Evolutionary conservation across 2,888 invertebrate genomes (phyloP), one percentile per base, ranked within the genome.

Genomic region (Candidula unifasciata): DNA sequence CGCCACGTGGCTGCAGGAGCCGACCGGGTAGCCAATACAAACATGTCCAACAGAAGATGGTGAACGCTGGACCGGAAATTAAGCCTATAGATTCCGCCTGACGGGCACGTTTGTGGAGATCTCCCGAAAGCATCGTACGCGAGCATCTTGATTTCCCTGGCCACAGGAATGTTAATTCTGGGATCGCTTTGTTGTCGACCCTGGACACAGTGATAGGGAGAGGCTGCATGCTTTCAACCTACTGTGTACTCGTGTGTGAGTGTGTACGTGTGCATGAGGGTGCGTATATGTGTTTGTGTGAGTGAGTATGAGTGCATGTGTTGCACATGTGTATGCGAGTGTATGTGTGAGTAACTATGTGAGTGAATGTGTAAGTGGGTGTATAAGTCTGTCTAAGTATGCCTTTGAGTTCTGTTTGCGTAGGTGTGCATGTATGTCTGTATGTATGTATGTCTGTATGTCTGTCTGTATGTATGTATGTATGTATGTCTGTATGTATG

Each of bases 61-160:
- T 69, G 80, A 30, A 33, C 54, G 52, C 57, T 68, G 57, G 71
- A 71, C 80, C 80, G 80, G 80, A 80, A 80, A 80, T 80, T 80
- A 80, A 80, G 35, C 80, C 71, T 80, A 80, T 80, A 80, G 80
- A 80, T 80, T 27, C 71, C 80, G 33, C 71, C 27, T 54, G 71
- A 35, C 80, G 71, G 80, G 52, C 80, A 69, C 69, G 80, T 54
- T 80, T 37, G 27, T 69, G 68, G 52, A 80, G 80, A 80, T 68
- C 37, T 37, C 80, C 80, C 80, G 44, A 66, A 80, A 80, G 80
- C 80, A 68, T 80, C 80, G 80, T 52, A 80, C 37, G 44, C 27
- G 35, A 27, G 27, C 44, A 27, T 24, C 80, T 80, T 68, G 80
- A 80, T 80, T 80, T 80, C 68, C 80, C 80, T 16, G 21, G 80